Percentiles rank a stretch among this genome's conserved stretches.
These are phyloP conservation scores for Cuniculus paca DNA, from an alignment of 2,797 vertebrate genomes.

Conservation along the genomic window DNA sequence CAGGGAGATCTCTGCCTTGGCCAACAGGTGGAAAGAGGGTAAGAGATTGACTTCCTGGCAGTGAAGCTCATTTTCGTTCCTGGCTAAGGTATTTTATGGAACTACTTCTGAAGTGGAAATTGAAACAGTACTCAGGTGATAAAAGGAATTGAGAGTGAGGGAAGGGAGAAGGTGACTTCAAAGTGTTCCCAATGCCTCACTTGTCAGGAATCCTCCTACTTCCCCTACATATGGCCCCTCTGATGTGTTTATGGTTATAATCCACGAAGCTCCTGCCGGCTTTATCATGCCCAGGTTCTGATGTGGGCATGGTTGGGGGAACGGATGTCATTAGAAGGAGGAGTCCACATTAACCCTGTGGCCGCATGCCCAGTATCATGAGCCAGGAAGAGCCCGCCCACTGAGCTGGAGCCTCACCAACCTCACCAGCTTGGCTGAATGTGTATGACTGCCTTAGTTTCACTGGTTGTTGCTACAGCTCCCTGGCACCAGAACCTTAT, in stretches of 20 bases:
- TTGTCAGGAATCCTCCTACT: too few species aligned
- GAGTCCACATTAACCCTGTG: neutral
- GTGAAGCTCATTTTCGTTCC: neutral
- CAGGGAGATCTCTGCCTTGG: neutral
- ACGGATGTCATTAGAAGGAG: neutral
- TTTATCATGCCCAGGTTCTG: neutral
- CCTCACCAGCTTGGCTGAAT: neutral
- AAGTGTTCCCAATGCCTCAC: neutral
- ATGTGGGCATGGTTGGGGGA: neutral
- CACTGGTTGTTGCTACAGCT: neutral
- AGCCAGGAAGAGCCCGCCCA: neutral
- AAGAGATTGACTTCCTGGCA: neutral
- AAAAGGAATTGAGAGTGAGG: neutral
- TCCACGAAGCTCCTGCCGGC: accelerated
- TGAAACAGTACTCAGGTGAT: neutral
- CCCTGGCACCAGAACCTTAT: neutral
- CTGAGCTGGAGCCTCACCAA: neutral
- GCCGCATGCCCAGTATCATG: neutral
- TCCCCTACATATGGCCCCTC: neutral
- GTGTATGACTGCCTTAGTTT: neutral
- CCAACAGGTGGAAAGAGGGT: neutral
- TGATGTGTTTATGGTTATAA: neutral
- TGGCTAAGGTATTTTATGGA: neutral
- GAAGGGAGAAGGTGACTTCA: neutral
- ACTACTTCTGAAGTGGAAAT: neutral